Evolutionary conservation across 2,888 invertebrate genomes (phyloP).

Genomic region (Marasmarcha lunaedactyla): DNA sequence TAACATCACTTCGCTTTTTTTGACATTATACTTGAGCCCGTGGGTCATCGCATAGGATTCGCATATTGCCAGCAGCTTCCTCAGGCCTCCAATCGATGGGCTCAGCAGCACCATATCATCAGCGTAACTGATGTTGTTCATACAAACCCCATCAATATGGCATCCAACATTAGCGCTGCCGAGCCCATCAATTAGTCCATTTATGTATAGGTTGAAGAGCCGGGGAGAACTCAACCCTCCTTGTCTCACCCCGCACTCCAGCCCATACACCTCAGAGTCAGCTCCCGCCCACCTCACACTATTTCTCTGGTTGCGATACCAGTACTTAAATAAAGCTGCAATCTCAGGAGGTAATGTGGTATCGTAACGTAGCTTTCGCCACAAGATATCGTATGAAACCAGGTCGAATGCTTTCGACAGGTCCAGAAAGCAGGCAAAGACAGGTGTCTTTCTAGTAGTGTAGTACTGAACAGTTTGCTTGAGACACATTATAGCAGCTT

Average conservation of each 20-base stretch:
- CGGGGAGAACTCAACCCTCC: not conserved
- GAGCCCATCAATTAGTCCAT: constrained; percentile 4
- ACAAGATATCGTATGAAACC: not conserved
- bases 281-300: not conserved
- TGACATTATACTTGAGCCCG: not conserved
- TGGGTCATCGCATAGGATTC: not conserved
- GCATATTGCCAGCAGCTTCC: not conserved
- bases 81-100: not conserved
- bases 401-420: not conserved
- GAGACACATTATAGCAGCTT: constrained; percentile 1
- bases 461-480: not conserved
- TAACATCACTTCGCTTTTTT: not conserved
- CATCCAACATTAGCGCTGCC: constrained; percentile 4
- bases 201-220: constrained; percentile 7
- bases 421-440: not conserved
- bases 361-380: not conserved
- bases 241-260: constrained; percentile 1
- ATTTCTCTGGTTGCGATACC: not conserved
- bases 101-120: constrained; percentile 2
- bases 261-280: not conserved
- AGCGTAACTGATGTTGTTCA: constrained; percentile 5
- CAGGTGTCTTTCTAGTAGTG: not conserved
- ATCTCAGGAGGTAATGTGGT: not conserved
- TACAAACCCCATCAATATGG: constrained; percentile 1
- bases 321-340: not conserved